Conservation (phyloP, 2,797 vertebrate species). For the Serranus cabrilla region DNA sequence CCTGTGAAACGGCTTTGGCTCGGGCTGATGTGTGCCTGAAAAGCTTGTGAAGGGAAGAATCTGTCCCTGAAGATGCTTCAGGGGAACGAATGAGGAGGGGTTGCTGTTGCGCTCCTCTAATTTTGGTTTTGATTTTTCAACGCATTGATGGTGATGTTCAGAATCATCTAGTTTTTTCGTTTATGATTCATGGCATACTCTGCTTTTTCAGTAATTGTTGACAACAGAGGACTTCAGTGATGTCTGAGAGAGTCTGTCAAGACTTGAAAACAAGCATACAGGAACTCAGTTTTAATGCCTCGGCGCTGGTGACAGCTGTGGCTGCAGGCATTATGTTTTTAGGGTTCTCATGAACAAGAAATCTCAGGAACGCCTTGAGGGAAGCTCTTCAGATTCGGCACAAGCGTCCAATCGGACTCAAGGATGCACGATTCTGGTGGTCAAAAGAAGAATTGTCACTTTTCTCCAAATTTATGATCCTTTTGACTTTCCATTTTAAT, state of each 20-base stretch:
- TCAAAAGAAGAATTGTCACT: too few relatives aligned
- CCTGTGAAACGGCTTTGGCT: constrained; percentile 2
- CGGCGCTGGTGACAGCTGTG: too few relatives aligned
- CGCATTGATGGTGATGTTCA: background rate
- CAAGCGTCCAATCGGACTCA: too few relatives aligned
- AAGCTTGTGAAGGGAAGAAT: background rate
- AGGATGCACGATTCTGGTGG: too few relatives aligned
- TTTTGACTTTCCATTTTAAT: too few relatives aligned
- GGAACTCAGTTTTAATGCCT: too few relatives aligned
- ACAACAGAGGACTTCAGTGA: background rate
- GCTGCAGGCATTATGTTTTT: too few relatives aligned
- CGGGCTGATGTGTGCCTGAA: constrained; percentile 4
- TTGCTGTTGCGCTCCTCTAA: background rate
- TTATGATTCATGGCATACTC: background rate
- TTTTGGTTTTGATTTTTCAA: constrained; percentile 4
- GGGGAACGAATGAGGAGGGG: background rate
- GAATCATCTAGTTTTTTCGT: constrained; percentile 2
- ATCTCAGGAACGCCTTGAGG: too few relatives aligned
- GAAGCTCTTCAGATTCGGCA: too few relatives aligned
- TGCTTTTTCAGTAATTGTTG: background rate
- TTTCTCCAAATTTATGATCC: too few relatives aligned
- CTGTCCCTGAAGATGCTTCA: background rate
- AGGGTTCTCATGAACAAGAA: too few relatives aligned
- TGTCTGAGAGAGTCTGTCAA: background rate
- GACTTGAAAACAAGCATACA: background rate